A percentile compares a stretch with the other conserved stretches of the same genome.
Conservation (phyloP, 2,888 invertebrate genomes). For the Hedya salicella region DNA sequence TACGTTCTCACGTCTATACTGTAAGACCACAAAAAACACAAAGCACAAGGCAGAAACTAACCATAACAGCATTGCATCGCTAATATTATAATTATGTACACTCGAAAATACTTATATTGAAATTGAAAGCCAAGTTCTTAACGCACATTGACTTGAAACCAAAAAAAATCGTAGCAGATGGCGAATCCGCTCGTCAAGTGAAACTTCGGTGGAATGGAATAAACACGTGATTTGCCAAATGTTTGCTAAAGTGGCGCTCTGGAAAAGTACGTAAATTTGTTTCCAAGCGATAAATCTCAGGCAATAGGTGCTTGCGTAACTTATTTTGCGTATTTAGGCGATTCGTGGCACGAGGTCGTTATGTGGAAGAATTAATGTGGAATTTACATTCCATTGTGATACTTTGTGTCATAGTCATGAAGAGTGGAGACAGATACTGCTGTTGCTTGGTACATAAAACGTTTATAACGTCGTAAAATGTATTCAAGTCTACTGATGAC, state of each 20-base stretch:
- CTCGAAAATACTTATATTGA: no score
- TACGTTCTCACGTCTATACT: no score
- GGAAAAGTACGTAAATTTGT: conserved; percentile 43
- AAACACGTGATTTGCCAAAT: conserved; percentile 40
- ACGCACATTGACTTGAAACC: not conserved
- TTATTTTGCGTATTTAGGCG: conserved; percentile 41
- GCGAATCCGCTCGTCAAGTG: conserved; percentile 7
- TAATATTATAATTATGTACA: no score
- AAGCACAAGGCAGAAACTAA: no score
- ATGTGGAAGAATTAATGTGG: conserved; percentile 35
- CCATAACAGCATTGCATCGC: no score
- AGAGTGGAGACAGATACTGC: conserved; percentile 4
- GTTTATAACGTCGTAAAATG: not conserved
- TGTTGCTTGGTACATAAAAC: conserved; percentile 2
- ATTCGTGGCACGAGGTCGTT: conserved; percentile 21
- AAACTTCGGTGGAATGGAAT: conserved; percentile 32
- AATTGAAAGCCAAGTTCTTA: not conserved
- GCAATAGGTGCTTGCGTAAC: conserved; percentile 40
- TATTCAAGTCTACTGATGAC: not conserved
- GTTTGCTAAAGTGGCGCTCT: conserved; percentile 37
- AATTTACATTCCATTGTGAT: conserved; percentile 35
- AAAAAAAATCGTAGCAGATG: conserved; percentile 9
- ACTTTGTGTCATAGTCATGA: conserved; percentile 32
- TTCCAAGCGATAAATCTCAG: conserved; percentile 39
- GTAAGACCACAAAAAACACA: no score